These are phyloP conservation scores for Chionomys nivalis DNA, from an alignment of 2,113 vertebrate species.

Conservation along the genomic window DNA sequence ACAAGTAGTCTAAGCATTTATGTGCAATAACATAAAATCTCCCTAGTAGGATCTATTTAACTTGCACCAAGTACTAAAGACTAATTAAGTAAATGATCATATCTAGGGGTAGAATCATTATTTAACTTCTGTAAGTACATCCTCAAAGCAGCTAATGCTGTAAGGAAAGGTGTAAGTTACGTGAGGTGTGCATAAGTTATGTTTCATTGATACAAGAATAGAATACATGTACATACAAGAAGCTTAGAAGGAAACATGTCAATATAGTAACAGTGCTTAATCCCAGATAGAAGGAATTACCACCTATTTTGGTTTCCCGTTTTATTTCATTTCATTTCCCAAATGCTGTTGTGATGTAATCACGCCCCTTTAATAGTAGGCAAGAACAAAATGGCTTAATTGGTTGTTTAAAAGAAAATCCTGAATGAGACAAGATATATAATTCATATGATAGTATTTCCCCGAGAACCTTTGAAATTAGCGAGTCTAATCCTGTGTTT, in stretches of 20 bases:
- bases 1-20: conserved; percentile 5
- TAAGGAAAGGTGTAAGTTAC: background rate
- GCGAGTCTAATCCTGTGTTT: background rate
- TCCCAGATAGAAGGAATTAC: background rate
- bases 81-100: conserved; percentile 1
- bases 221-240: background rate
- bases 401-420: background rate
- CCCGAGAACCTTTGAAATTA: conserved; percentile 3
- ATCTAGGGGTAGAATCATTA: background rate
- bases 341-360: background rate
- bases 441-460: background rate
- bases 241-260: background rate
- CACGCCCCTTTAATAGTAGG: background rate
- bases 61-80: background rate
- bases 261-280: background rate
- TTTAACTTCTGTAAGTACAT: background rate
- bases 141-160: conserved; percentile 2
- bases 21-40: conserved; percentile 1
- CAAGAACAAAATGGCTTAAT: background rate
- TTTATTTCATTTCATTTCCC: background rate
- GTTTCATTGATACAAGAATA: background rate
- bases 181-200: background rate
- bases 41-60: background rate
- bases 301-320: background rate
- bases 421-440: background rate